Evolutionary conservation across 2,113 vertebrate species (phyloP), one percentile per base, ranked within the genome.

Genomic region (Sander lucioperca): DNA sequence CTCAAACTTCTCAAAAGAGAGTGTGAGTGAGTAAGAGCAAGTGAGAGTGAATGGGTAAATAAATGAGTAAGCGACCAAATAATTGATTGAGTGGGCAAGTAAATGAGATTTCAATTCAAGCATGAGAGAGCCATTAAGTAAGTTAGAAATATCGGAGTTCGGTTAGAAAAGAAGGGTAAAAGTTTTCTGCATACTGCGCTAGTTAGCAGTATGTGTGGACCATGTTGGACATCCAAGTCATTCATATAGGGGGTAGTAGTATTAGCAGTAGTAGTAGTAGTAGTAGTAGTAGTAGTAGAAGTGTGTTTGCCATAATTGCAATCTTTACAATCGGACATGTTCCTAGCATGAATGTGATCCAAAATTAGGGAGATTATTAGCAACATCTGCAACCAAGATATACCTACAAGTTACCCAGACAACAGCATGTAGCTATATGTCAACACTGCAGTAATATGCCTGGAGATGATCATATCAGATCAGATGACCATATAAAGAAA

Each of bases 1-100:
- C 69, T 27, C 36, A 18, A 71, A 83, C 59, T 67, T 74, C 16
- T 50, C 30, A 30, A 16, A 57, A 33, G 59, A 36, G 9, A 43
- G 39, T 8, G 8, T 43, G 39, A 16, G 56, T 27, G 50, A 51
- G 50, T 21, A 56, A 56, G 21, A 25, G 54, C 10, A 21, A 74
- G 57, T 16, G n/a, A 61, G 57, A 48, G 11, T 10, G 57, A 36
- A 36, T 8, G 58, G 39, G 59, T 74, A 19, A 74, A 63, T 75
- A 39, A 25, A 75, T 5, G 30, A 63, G 30, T 53, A 23, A 36
- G 14, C 47, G 3, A 30, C 70, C 56, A 14, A 73, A 74, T 51
- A 63, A 36, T 23, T 62, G 3, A 48, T 8, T 19, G 13, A 45
- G 39, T 33, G 18, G n/a, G 12, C 16, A 3, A 47, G 23, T 48